Evolutionary conservation across 2,113 vertebrate genomes (phyloP), one percentile per base, ranked within the genome.

Genomic region (Lethenteron camtschaticum): DNA sequence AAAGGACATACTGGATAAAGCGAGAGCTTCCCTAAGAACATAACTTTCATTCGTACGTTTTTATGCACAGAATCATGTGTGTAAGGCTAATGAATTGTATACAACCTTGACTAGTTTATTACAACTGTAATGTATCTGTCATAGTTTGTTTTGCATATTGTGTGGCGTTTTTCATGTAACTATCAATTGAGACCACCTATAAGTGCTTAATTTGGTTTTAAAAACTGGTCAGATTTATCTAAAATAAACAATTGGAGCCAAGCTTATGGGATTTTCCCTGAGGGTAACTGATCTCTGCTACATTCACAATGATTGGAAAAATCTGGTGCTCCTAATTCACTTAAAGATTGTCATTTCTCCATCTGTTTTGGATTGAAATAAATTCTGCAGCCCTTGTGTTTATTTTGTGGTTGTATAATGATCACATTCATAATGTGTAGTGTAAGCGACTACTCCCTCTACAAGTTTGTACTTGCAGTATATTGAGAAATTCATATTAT

Each of bases 1-100:
- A 76, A 96, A 95, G 73, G 92, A 99, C 76, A 92, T 99, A 74
- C 80, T 99, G 77, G 92, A 96, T 80, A 97, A 97, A 77, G 88
- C 92, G n/a, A 86, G 89, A 8, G 72, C 80, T 72, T 83, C 83
- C 11, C 78, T 99, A 71, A 85, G 88, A 78, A 78, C 81, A 2
- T 96, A 78, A 75, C 69, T 59, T 20, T 11, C 63, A 66, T 60
- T 70, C 11, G 55, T 11, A 8, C 4, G 11, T 20, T 60, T 9
- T 8, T 6, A 12, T 14, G 14, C 5, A 20, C 10, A 12, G 13
- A 41, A 57, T 55, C 57, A 56, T 59, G 12, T 55, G 58, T 55
- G 66, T 16, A 10, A 16, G 66, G 8, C 9, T 60, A 55, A 16
- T 9, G 14, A 55, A n/a, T 13, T 2, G 56, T n/a, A 55, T 11